Percentiles rank a stretch among this genome's conserved stretches.
Conservation (phyloP, 1,140 invertebrate species). For the Leptestheria dahalacensis region DNA sequence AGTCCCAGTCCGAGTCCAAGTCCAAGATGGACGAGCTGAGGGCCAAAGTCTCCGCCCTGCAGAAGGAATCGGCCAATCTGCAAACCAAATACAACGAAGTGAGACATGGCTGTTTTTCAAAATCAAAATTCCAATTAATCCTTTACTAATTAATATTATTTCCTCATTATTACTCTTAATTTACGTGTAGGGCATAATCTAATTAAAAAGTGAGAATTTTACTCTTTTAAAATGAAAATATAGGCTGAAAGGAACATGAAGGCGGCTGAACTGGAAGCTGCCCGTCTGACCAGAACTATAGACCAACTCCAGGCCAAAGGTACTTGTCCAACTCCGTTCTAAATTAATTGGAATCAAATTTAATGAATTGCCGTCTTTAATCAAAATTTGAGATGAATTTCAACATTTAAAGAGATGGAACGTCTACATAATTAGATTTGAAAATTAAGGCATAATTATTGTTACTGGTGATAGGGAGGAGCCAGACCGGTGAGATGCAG, state of each 20-base stretch:
- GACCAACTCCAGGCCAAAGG: conserved; percentile 5
- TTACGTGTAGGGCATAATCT: not conserved
- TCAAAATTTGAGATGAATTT: not conserved
- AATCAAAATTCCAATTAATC: not conserved
- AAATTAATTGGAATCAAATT: too few relatives aligned
- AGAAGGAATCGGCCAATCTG: not conserved
- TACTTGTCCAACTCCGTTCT: not conserved
- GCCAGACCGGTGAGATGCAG: conserved; percentile 2
- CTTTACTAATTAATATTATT: not conserved
- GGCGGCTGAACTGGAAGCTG: not conserved
- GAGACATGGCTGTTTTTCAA: not conserved
- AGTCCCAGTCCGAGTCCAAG: not conserved
- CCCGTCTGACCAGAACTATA: not conserved
- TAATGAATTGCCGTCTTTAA: not conserved
- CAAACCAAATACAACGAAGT: not conserved
- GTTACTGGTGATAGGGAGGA: not conserved
- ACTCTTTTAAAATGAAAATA: not conserved
- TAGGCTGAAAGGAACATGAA: not conserved
- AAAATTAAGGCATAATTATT: not conserved
- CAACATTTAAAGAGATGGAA: too few relatives aligned
- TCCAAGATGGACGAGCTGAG: not conserved
- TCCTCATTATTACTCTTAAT: not conserved
- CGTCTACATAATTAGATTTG: too few relatives aligned
- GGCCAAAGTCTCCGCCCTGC: not conserved
- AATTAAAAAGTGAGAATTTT: not conserved